Evolutionary conservation across 2,888 invertebrate genomes (phyloP), one percentile per base, ranked within the genome.

Genomic region (Apamea anceps): DNA sequence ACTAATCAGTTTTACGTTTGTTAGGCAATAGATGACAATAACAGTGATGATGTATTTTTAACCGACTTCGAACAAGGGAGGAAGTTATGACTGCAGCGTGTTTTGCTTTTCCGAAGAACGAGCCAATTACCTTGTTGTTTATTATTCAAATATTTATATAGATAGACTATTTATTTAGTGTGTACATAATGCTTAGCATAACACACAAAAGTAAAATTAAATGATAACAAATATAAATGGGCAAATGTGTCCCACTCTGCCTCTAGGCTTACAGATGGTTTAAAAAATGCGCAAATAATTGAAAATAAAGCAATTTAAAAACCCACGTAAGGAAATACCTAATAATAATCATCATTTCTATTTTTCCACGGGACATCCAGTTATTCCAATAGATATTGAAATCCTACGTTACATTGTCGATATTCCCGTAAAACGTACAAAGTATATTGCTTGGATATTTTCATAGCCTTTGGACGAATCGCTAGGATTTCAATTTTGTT

Each of bases 401-500:
- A 37, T 62, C 7, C 15, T 45, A 15, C 18, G 12, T 54, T 67
- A 62, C 54, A 54, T 21, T 67, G 62, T 67, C 6, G 12, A 72
- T 63, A 72, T 51, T 62, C n/a, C 10, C 25, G 18, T 79, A 42
- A 63, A 84, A 68, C 48, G n/a, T 68, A 68, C 62, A 79, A 72
- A 63, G 62, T 85, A 72, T 57, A 72, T 72, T 63, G 54, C 71
- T 62, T 8, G 25, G 54, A 79, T 84, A 79, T 81, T 81, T 81
- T 79, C 54, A 72, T 79, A 79, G 67, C 67, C 15, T 57, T 67
- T 63, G 48, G 57, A 72, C 37, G 62, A 82, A 72, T 68, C 67
- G 42, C 57, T 72, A 48, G n/a, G 72, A 80, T 85, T 81, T 79
- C 72, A 82, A 82, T 82, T 68, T 68, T 32, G 63, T 68, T 72